These are phyloP conservation scores for Leptothorax acervorum DNA, from an alignment of 2,888 invertebrate genomes.

Conservation along the genomic window DNA sequence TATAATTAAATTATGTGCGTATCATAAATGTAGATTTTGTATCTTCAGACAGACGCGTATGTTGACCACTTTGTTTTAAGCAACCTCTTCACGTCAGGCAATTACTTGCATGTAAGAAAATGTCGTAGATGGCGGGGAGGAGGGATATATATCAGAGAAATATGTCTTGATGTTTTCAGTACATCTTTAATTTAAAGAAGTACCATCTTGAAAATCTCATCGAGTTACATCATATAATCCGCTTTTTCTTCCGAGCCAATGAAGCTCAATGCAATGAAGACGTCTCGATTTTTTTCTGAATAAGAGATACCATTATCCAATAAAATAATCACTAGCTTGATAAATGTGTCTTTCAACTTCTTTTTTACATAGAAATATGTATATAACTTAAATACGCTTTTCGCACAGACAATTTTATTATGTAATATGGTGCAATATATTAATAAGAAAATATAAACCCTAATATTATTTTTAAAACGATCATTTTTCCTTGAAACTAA, in stretches of 20 bases:
- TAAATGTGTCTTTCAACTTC: neutral
- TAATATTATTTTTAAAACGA: neutral
- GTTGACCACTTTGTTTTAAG: conserved; percentile 7
- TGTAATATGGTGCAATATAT: neutral
- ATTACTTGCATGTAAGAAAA: conserved; percentile 12
- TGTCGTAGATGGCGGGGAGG: neutral
- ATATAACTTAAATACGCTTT: neutral
- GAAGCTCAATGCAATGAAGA: conserved; percentile 14
- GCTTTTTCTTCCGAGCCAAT: conserved; percentile 37
- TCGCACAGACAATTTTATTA: neutral
- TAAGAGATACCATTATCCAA: conserved; percentile 16
- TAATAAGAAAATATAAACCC: neutral
- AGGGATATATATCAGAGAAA: conserved; percentile 11
- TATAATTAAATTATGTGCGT: neutral
- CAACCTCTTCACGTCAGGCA: neutral
- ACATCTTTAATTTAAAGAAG: conserved; percentile 48
- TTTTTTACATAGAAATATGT: neutral
- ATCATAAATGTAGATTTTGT: neutral
- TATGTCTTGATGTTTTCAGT: conserved; percentile 36
- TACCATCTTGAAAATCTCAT: conserved; percentile 45
- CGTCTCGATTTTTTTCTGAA: conserved; percentile 20
- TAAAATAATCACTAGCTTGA: neutral
- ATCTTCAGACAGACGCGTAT: neutral
- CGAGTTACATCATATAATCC: conserved; percentile 36
- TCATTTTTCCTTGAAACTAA: neutral